These are phyloP conservation scores for Coryphaenoides rupestris DNA, from an alignment of 2,113 vertebrate genomes.

Conservation along the genomic window DNA sequence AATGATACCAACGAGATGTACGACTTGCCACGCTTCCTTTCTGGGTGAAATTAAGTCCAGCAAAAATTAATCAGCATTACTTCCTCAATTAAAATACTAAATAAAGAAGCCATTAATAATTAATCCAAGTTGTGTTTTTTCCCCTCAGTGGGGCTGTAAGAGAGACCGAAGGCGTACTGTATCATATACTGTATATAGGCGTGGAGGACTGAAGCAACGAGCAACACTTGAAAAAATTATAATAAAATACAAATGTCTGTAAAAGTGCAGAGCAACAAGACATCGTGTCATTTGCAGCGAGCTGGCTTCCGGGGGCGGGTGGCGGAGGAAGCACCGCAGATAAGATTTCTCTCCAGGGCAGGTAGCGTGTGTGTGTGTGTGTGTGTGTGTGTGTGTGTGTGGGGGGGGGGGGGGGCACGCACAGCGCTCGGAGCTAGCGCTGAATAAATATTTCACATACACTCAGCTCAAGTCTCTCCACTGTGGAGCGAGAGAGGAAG, in stretches of 20 bases:
- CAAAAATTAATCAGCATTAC: conserved; percentile 77
- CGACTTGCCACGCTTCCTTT: conserved; percentile 47
- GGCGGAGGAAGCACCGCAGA: conserved; percentile 63
- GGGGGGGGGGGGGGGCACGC: too few species aligned
- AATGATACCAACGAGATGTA: too few species aligned
- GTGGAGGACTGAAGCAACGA: too few species aligned
- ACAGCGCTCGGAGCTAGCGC: conserved; percentile 58
- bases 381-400: too few species aligned
- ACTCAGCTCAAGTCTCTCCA: conserved; percentile 66
- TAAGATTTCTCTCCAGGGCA: conserved; percentile 71
- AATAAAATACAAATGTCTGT: conserved; percentile 40
- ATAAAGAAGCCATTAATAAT: conserved; percentile 77
- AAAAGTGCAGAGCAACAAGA: conserved; percentile 73
- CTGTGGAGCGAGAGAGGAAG: conserved; percentile 20
- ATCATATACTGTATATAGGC: too few species aligned
- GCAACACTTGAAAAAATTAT: too few species aligned
- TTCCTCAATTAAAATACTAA: conserved; percentile 81
- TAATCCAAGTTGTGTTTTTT: conserved; percentile 77
- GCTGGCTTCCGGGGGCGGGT: conserved; percentile 57
- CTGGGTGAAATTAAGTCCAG: conserved; percentile 83
- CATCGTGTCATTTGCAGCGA: conserved; percentile 69
- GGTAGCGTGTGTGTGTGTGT: conserved; percentile 68
- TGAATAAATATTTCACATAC: conserved; percentile 76
- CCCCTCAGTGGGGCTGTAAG: background rate
- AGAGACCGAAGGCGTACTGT: too few species aligned